A percentile compares a stretch with the other conserved stretches of the same genome.
Conservation (phyloP, 2,888 invertebrate genomes). For the Drosophila neonasuta region DNA sequence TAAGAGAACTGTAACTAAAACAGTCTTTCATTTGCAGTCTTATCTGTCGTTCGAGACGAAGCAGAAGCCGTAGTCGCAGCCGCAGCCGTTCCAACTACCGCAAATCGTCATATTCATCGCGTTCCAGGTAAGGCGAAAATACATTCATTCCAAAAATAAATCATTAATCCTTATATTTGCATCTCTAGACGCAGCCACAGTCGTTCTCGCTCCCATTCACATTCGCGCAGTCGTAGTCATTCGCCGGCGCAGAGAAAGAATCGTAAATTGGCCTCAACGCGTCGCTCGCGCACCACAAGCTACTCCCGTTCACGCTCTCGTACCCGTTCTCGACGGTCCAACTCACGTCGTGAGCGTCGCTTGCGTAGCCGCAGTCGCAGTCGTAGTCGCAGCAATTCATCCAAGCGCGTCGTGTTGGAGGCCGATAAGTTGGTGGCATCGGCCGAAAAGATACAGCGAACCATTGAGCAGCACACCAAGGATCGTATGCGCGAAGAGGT, state of each 20-base stretch:
- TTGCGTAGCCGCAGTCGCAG: slow-evolving; percentile 50
- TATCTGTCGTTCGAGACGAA: slow-evolving; percentile 68
- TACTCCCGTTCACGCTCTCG: slow-evolving; percentile 69
- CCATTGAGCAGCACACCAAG: slow-evolving; percentile 78
- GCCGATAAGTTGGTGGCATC: slow-evolving; percentile 78
- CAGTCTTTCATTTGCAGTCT: slow-evolving; percentile 35
- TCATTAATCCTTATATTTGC: neutral
- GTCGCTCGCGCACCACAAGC: slow-evolving; percentile 78
- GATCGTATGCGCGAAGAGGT: slow-evolving; percentile 77
- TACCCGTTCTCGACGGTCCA: slow-evolving; percentile 62
- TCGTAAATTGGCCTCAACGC: slow-evolving; percentile 79
- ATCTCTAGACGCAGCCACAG: slow-evolving; percentile 73
- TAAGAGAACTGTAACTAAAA: neutral
- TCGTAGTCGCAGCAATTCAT: slow-evolving; percentile 54
- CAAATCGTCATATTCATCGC: slow-evolving; percentile 75
- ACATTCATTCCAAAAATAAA: neutral
- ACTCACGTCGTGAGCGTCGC: slow-evolving; percentile 58
- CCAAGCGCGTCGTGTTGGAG: slow-evolving; percentile 68
- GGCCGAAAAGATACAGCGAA: slow-evolving; percentile 79
- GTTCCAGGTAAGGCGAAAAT: slow-evolving; percentile 61
- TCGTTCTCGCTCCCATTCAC: slow-evolving; percentile 74
- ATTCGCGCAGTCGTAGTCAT: slow-evolving; percentile 76
- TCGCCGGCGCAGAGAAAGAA: slow-evolving; percentile 66
- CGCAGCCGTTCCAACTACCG: slow-evolving; percentile 70
- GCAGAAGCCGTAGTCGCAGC: slow-evolving; percentile 49